phyloP scores from a whole-genome alignment of 2,888 invertebrate genomes.

The Calameuta idolon region DNA sequence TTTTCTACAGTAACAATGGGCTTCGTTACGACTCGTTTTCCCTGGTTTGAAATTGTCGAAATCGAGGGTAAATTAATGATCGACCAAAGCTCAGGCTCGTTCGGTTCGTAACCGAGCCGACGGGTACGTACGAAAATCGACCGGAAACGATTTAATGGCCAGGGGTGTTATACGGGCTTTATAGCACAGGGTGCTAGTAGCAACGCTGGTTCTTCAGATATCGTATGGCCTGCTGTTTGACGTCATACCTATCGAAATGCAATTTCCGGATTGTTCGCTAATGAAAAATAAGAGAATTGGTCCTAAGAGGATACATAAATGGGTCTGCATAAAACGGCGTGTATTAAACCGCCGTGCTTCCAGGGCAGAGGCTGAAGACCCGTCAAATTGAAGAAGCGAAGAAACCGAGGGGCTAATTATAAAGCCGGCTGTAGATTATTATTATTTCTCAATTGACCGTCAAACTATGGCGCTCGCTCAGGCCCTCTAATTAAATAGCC shows the following conservation, averaged over 20 bases:
- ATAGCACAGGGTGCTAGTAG: neutral
- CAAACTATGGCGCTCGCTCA: constrained; percentile 38
- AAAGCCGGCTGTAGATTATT: constrained; percentile 49
- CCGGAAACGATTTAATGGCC: neutral
- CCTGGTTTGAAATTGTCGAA: neutral
- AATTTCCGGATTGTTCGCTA: constrained; percentile 7
- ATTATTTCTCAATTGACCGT: constrained; percentile 56
- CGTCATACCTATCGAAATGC: neutral
- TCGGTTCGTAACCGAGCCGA: neutral
- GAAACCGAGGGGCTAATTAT: constrained; percentile 23
- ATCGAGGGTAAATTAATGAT: neutral
- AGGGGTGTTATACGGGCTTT: neutral
- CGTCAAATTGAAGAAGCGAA: constrained; percentile 10
- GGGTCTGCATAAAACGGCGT: neutral
- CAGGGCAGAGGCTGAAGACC: neutral
- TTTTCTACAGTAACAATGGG: neutral
- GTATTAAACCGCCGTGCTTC: neutral
- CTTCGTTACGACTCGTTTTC: neutral
- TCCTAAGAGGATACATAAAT: neutral
- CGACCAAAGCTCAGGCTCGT: neutral
- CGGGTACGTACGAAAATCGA: neutral
- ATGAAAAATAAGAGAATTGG: constrained; percentile 4
- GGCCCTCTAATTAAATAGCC: constrained; percentile 54
- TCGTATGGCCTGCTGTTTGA: neutral
- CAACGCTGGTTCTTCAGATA: neutral